Base-by-base conservation (phyloP, 1,140 invertebrate genomes). In the Chymomyza costata region DNA sequence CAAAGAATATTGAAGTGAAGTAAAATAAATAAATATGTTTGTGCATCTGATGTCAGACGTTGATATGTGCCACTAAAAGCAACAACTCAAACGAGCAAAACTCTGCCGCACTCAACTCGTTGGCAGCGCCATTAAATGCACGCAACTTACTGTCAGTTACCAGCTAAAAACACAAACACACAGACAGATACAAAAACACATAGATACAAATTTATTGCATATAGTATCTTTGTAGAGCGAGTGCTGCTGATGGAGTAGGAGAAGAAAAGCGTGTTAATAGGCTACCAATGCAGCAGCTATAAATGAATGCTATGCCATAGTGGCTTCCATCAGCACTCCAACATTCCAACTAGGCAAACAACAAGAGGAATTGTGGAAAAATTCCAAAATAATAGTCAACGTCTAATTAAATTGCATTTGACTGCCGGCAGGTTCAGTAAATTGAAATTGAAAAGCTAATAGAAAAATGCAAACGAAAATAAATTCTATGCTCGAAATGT, bases 391-490 rank as follows among this genome's bases (percentile, higher is more conserved):
- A 3, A 19, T 51, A 69, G 50, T 67, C 44, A 70, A 57, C 35
- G 55, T 41, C 52, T 71, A 80, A 78, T 80, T 78, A 64, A 78
- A 71, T 67, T 61, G 39, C 56, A 64, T 61, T 71, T 57, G 39
- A 31, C 49, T 52, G n/a, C n/a, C n/a, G n/a, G n/a, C n/a, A n/a
- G n/a, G n/a, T n/a, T n/a, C n/a, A n/a, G 19, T 15, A 37, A 37
- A 47, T 55, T 43, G 51, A 71, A 73, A 62, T 73, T 48, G 43
- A 62, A 62, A 52, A 62, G 34, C 44, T 7, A 13, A 53, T 30
- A 17, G 17, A 13, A 25, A 32, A 39, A 34, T 49, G 16, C 16
- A 49, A 31, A 37, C 19, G 41, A 19, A 14, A 38, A 38, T 49
- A 25, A 19, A 39, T 30, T 11, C 46, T 39, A 14, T 39, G 32